Evolutionary conservation across 2,797 vertebrate genomes (phyloP), one percentile per base, ranked within the genome.

Genomic region (Enteromius trimaculatus): DNA sequence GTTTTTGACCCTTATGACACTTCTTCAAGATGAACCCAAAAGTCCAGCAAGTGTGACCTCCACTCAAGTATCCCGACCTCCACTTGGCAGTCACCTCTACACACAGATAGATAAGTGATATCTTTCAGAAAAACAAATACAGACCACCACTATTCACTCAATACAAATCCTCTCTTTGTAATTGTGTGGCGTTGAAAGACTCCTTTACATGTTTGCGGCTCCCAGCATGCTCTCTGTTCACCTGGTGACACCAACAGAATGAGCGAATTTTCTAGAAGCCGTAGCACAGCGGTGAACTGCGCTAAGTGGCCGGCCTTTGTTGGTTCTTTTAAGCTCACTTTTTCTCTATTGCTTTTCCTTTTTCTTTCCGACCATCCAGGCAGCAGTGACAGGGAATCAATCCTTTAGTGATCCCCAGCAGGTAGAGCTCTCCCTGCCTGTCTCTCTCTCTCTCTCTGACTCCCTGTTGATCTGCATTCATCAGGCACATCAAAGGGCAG

Each of bases 401-500:
- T 69, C 74, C 80, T 86, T 84, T 86, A 86, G 81, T 84, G 83
- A 72, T 82, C 85, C 85, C 74, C 78, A 88, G 83, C 83, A 87
- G 85, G 81, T 89, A 72, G 74, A 84, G 78, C 65, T 65, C 47
- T 78, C 64, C 49, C 29, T 74, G 9, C 69, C 68, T 26, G 78
- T 87, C 87, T 88, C 81, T 86, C 87, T 87, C 87, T 87, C 88
- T 80, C 44, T 86, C 47, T 72, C 62, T 4, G 84, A 62, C 78
- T 77, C 81, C 88, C 86, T 58, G 74, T 81, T 77, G 83, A 74
- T 86, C 66, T 55, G 77, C 71, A 88, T 88, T 89, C 87, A 87
- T 85, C 85, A 87, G 72, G 64, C 66, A 87, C 92, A 91, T 93
- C 89, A 92, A 92, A 92, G 87, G 92, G 88, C 85, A 87, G 86